Evolutionary conservation across 2,888 invertebrate genomes (phyloP).

Genomic region (Dolichopus griseipennis): DNA sequence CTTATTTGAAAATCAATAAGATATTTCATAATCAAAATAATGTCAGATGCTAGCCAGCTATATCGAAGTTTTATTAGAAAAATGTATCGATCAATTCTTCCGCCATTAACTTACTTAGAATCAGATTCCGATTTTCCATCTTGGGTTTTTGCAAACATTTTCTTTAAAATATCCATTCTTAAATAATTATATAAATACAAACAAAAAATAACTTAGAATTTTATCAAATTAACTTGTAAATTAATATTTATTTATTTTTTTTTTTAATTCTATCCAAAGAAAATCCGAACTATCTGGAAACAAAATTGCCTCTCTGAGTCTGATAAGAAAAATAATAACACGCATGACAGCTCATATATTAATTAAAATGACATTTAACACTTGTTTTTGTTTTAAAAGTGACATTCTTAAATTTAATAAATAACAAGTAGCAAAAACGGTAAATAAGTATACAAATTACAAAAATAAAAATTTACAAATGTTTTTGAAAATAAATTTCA

Average conservation of each 20-base stretch:
- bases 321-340: slow-evolving; percentile 2
- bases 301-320: background rate
- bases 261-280: background rate
- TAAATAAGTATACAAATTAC: no score
- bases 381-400: no score
- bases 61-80: background rate
- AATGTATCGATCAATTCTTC: background rate
- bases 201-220: background rate
- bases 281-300: background rate
- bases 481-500: no score
- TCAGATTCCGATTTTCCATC: slow-evolving; percentile 27
- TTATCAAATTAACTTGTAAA: no score
- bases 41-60: background rate
- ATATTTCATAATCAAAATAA: background rate
- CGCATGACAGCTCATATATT: background rate
- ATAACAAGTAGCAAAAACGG: no score
- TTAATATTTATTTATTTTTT: background rate
- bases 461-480: no score
- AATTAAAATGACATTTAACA: no score
- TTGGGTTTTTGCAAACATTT: slow-evolving; percentile 30
- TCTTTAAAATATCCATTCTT: slow-evolving; percentile 31
- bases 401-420: no score
- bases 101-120: background rate
- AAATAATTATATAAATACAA: background rate
- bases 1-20: background rate